Evolutionary conservation across 2,888 invertebrate species (phyloP).

Genomic region (Deroplatys truncata): DNA sequence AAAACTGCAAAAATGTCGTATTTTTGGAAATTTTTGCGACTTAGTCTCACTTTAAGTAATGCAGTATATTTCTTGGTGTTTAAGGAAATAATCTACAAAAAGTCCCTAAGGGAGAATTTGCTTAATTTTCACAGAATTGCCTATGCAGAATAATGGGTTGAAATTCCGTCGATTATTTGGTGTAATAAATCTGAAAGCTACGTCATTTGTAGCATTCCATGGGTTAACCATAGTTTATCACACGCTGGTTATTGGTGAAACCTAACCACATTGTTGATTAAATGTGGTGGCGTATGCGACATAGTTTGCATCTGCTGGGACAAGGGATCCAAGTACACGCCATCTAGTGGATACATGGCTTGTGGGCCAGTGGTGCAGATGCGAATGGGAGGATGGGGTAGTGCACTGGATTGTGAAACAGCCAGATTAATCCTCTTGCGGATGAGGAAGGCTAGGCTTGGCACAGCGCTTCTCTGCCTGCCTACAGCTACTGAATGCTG

Average conservation of each 20-base stretch:
- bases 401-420: neutral
- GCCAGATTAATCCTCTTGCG: neutral
- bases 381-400: neutral
- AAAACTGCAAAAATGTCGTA: too few species aligned
- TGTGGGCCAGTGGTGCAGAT: neutral
- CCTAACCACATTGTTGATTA: neutral
- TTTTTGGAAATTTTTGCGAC: too few species aligned
- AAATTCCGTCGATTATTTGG: neutral
- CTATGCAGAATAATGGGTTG: neutral
- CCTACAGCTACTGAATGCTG: neutral
- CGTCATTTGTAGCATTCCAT: neutral
- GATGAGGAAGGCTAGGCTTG: neutral
- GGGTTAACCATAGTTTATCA: neutral
- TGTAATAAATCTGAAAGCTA: neutral
- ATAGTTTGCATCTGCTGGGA: neutral
- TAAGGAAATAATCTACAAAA: too few species aligned
- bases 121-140: neutral
- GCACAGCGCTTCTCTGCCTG: neutral
- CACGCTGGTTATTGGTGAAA: neutral
- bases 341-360: neutral
- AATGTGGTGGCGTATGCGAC: neutral
- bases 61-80: too few species aligned
- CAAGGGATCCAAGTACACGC: neutral
- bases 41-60: too few species aligned
- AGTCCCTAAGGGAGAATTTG: too few species aligned